phyloP scores from a whole-genome alignment of 2,888 invertebrate species.

The Tiliacea citrago region DNA sequence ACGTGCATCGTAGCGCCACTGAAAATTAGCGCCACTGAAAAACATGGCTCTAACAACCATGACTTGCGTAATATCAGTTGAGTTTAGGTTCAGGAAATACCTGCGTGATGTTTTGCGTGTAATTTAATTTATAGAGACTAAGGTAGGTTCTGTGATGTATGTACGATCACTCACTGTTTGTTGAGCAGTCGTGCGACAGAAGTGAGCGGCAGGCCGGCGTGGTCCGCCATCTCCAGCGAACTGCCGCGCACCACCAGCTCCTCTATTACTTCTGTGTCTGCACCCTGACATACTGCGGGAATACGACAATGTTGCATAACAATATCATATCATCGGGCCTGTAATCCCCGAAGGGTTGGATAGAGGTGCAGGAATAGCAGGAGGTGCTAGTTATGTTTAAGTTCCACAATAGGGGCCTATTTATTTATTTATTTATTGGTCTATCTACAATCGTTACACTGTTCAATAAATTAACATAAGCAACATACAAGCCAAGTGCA shows the following conservation, averaged over 20 bases:
- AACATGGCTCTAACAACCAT: neutral
- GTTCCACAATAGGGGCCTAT: no score
- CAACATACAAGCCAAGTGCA: no score
- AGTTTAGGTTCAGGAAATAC: neutral
- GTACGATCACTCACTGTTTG: conserved; percentile 73
- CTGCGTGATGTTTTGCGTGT: neutral
- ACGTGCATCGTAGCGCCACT: neutral
- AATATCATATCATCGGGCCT: neutral
- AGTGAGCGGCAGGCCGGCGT: conserved; percentile 78
- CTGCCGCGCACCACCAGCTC: conserved; percentile 86
- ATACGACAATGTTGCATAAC: neutral
- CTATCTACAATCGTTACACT: no score
- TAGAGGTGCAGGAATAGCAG: no score
- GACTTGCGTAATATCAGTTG: neutral
- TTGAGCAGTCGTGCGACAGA: conserved; percentile 79
- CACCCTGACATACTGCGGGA: conserved; percentile 84
- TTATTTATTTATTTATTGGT: no score
- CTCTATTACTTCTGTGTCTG: conserved; percentile 79
- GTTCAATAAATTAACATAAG: no score
- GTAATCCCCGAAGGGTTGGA: neutral
- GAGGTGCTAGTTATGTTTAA: neutral
- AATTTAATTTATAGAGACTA: neutral
- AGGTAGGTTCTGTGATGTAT: neutral
- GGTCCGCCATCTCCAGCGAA: conserved; percentile 75
- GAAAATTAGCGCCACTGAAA: neutral